phyloP scores from a whole-genome alignment of 2,113 vertebrate genomes.

The Eolophus roseicapilla region DNA sequence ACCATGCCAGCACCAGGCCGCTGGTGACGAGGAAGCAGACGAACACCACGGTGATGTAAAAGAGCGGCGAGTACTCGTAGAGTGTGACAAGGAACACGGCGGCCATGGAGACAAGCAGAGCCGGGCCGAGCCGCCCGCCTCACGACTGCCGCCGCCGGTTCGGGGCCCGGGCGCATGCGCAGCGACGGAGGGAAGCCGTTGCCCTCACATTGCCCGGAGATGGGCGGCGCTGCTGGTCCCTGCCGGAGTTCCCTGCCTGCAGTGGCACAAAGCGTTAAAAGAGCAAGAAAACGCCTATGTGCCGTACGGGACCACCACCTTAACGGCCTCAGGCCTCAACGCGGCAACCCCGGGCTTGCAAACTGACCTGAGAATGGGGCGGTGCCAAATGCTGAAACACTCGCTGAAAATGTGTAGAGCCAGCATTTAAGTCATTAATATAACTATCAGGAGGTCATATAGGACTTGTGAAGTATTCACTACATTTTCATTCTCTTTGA shows the following conservation, averaged over 20 bases:
- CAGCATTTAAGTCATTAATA: accelerated
- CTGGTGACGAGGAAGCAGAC: conserved; percentile 91
- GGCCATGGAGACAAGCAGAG: conserved; percentile 72
- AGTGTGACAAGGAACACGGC: conserved; percentile 85
- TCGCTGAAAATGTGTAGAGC: background rate
- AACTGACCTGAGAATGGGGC: background rate
- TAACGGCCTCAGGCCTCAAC: too few species aligned
- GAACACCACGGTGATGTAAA: conserved; percentile 88
- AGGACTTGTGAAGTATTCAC: background rate
- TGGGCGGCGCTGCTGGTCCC: background rate
- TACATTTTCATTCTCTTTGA: background rate
- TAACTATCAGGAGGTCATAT: accelerated
- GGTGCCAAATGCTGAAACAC: background rate
- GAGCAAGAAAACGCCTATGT: background rate
- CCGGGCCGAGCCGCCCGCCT: background rate
- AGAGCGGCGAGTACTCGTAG: conserved; percentile 90
- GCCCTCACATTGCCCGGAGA: background rate
- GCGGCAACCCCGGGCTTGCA: background rate
- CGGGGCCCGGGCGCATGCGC: background rate
- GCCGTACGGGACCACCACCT: too few species aligned
- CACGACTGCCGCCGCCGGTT: background rate
- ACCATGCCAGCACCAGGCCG: conserved; percentile 93
- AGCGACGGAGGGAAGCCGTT: accelerated
- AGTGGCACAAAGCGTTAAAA: background rate
- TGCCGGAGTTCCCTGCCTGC: background rate